A percentile compares a stretch with the other conserved stretches of the same genome.
Evolutionary conservation across 2,888 invertebrate species (phyloP).

Genomic region (Sphaerophoria rueppellii): DNA sequence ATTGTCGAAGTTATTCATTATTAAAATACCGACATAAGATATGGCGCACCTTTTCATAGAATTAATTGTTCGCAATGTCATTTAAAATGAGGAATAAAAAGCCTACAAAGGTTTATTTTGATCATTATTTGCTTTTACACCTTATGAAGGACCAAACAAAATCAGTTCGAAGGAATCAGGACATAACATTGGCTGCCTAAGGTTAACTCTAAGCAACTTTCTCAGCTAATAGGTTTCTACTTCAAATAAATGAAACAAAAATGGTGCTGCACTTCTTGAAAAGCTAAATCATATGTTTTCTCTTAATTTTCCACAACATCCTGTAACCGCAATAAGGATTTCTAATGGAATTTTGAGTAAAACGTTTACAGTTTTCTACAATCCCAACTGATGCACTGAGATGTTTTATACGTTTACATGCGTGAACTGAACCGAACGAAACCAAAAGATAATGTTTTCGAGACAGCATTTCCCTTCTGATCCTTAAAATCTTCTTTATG

Average conservation of each 20-base stretch:
- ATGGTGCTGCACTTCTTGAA: not conserved
- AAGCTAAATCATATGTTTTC: not conserved
- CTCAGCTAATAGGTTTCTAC: not conserved
- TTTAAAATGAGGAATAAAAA: no score
- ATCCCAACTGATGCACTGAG: not conserved
- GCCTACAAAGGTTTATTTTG: no score
- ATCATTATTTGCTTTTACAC: no score
- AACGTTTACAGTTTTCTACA: slow-evolving; percentile 49
- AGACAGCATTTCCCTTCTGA: slow-evolving; percentile 35
- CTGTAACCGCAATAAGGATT: slow-evolving; percentile 63
- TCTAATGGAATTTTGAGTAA: slow-evolving; percentile 58
- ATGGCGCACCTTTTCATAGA: no score
- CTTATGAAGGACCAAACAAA: no score
- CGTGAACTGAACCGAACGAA: slow-evolving; percentile 1
- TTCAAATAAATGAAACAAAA: not conserved
- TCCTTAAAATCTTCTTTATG: slow-evolving; percentile 23
- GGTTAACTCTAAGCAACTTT: not conserved
- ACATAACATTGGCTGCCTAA: no score
- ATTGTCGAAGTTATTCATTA: no score
- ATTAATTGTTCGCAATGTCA: no score
- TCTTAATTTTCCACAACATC: slow-evolving; percentile 65
- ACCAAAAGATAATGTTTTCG: slow-evolving; percentile 30
- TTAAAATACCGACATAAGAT: no score
- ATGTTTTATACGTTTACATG: slow-evolving; percentile 32
- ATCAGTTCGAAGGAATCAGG: no score